A percentile compares a stretch with the other conserved stretches of the same genome.
phyloP scores from a whole-genome alignment of 1,140 invertebrate genomes.

The Drosophila nannoptera region DNA sequence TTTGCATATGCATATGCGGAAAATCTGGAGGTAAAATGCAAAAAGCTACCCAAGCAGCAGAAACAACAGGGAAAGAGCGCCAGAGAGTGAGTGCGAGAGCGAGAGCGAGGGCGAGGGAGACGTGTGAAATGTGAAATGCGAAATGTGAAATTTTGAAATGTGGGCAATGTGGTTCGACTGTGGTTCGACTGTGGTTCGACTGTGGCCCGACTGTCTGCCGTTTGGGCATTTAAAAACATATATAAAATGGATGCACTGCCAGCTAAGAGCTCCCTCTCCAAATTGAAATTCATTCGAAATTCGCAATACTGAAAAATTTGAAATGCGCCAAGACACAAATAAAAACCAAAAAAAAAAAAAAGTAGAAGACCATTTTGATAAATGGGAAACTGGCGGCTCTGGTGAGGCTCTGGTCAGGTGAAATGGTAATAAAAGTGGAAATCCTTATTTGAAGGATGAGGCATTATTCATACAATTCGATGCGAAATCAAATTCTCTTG shows the following conservation, averaged over 20 bases:
- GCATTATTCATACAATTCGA: too few species aligned
- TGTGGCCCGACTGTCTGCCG: neutral
- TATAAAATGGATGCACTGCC: conserved; percentile 5
- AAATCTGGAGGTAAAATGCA: conserved; percentile 64
- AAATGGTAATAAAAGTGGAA: too few species aligned
- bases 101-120: conserved; percentile 8
- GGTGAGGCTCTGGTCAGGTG: too few species aligned
- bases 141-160: conserved; percentile 3
- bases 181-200: neutral
- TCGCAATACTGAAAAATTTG: neutral
- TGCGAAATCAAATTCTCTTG: too few species aligned
- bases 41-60: conserved; percentile 51
- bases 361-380: neutral
- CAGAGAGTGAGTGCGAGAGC: too few species aligned
- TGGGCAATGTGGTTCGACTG: conserved; percentile 3
- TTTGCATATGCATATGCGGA: conserved; percentile 69
- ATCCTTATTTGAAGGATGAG: too few species aligned
- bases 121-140: conserved; percentile 1
- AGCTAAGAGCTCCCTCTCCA: conserved; percentile 19
- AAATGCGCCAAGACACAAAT: neutral
- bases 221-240: conserved; percentile 13
- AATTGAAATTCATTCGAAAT: conserved; percentile 40
- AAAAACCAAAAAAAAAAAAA: neutral
- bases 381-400: too few species aligned
- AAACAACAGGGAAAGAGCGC: conserved; percentile 1